Evolutionary conservation across 2,113 vertebrate species (phyloP).

Genomic region (Hippocampus abdominalis): DNA sequence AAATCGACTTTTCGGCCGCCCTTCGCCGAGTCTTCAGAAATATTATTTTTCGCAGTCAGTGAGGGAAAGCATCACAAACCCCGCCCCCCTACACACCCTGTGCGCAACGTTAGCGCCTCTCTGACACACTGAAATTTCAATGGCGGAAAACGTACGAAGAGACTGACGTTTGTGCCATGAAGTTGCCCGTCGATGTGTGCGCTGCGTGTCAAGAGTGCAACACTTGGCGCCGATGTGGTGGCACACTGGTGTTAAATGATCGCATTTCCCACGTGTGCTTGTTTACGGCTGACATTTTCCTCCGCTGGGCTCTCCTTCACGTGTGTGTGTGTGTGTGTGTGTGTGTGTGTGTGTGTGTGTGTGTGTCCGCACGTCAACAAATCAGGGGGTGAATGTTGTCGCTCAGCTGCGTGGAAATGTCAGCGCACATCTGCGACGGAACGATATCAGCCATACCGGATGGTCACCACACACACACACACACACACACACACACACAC

Average conservation of each 20-base stretch:
- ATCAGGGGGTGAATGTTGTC: constrained; percentile 40
- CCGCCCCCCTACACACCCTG: neutral
- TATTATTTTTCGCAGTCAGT: neutral
- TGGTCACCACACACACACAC: constrained; percentile 34
- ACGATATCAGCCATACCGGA: constrained; percentile 66
- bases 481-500: constrained; percentile 20
- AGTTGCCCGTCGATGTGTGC: constrained; percentile 24
- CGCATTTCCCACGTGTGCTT: constrained; percentile 45
- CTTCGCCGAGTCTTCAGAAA: neutral
- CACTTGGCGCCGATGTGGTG: constrained; percentile 31
- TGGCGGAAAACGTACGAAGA: neutral
- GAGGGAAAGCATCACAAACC: neutral
- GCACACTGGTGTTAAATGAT: constrained; percentile 58
- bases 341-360: constrained; percentile 9
- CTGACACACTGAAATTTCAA: no score
- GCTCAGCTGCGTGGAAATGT: constrained; percentile 63
- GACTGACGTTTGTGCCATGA: neutral
- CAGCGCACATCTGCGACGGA: constrained; percentile 70
- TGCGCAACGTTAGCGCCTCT: neutral
- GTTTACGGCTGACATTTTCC: constrained; percentile 65
- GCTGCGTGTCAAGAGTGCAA: constrained; percentile 17
- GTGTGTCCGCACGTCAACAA: constrained; percentile 20
- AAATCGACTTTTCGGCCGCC: neutral
- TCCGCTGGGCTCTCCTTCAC: constrained; percentile 50
- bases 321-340: constrained; percentile 15